Base-by-base conservation (phyloP, 2,113 vertebrate genomes). In the Patagioenas fasciata region DNA sequence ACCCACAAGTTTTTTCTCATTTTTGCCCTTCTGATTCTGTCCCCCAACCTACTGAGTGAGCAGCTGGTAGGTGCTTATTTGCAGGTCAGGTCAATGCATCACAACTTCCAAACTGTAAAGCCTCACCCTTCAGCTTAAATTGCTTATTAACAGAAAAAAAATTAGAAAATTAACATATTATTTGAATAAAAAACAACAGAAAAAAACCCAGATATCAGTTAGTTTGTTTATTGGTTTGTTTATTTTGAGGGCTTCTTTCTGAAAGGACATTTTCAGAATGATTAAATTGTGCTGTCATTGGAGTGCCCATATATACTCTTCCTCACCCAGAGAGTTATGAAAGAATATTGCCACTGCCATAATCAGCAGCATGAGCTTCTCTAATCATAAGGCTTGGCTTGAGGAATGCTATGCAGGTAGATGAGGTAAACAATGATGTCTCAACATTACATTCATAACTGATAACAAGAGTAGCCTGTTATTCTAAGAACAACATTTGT, bases 381-480 rank as follows among this genome's bases (percentile, higher is more conserved):
- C 42, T 40, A 78, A 28, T 66, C 24, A 3, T 40, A 32, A 73
- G 28, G 50, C 83, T 57, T 94, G 94, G 51, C 77, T 95, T 62
- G 72, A 95, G 53, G 19, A n/a, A 80, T 60, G 47, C 23, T 48
- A 32, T 48, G 57, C 53, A 85, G 47, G 77, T 42, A 93, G 66
- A 80, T 79, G 83, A 94, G 79, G 58, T 7, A 42, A 92, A 87
- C 88, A 92, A 78, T 74, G 48, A 93, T 10, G 83, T 93, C 86
- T 85, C 88, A 85, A 88, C 84, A 96, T 81, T 93, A 94, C 89
- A 97, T 94, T 71, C 81, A 84, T 94, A 95, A 97, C 67, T 95
- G 95, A 97, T 94, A 86, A 94, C n/a, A 95, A 75, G 54, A 86
- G 18, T 34, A 96, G 89, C 64, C 69, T 66, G 38, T 94, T 96